Percentiles rank a stretch among this genome's conserved stretches.
These are phyloP conservation scores for Hipparchia sbordonii DNA, from an alignment of 2,888 invertebrate genomes.

Conservation along the genomic window DNA sequence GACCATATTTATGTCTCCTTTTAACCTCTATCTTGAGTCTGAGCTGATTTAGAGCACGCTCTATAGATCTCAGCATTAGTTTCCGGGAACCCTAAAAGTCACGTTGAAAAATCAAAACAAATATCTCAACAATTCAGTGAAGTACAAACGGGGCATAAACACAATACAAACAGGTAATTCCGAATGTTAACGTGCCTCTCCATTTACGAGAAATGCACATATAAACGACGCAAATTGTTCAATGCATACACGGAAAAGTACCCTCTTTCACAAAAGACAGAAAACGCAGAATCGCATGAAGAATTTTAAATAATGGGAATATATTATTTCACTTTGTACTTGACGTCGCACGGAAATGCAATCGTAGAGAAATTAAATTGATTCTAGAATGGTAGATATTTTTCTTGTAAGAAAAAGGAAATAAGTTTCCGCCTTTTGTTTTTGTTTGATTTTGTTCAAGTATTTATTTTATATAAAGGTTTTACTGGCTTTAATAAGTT, in stretches of 20 bases:
- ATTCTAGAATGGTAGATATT: slow-evolving; percentile 28
- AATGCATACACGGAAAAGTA: slow-evolving; percentile 6
- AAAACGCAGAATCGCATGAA: slow-evolving; percentile 20
- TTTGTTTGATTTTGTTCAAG: slow-evolving; percentile 5
- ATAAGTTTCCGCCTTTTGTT: slow-evolving; percentile 10
- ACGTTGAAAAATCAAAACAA: neutral
- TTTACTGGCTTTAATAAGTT: neutral
- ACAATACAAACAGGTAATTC: slow-evolving; percentile 27
- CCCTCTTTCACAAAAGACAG: neutral
- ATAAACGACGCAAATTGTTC: slow-evolving; percentile 24
- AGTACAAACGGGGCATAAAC: slow-evolving; percentile 2
- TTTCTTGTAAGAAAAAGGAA: slow-evolving; percentile 20
- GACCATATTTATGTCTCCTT: too few relatives aligned
- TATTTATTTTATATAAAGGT: neutral
- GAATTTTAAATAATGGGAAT: slow-evolving; percentile 26
- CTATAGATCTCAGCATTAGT: too few relatives aligned
- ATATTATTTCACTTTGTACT: slow-evolving; percentile 33
- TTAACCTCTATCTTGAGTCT: too few relatives aligned
- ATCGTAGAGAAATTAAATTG: slow-evolving; percentile 35
- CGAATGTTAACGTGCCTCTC: slow-evolving; percentile 25
- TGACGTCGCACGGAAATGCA: slow-evolving; percentile 31
- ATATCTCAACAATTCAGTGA: neutral
- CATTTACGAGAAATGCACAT: slow-evolving; percentile 29
- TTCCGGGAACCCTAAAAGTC: neutral
- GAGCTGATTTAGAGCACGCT: too few relatives aligned